Conservation (phyloP, 30 jellyfish, hydroid and myxozoan genomes). For the Cassiopea andromeda region DNA sequence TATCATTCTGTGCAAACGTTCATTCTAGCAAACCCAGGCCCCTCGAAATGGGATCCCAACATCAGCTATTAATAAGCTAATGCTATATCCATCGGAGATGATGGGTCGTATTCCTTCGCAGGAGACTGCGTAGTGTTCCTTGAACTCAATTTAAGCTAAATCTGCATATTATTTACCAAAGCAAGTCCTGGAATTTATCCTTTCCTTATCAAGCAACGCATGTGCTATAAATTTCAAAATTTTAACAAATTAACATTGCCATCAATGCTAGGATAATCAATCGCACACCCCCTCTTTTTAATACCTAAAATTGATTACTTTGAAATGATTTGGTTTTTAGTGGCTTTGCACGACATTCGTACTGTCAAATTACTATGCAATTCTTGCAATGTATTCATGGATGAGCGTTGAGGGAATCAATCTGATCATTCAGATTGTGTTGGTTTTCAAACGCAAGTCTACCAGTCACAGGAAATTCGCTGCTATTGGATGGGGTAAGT, state of each 20-base stretch:
- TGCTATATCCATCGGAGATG: no score
- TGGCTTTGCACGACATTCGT: constrained; percentile 30
- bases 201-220: neutral
- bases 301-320: neutral
- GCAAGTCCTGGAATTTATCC: neutral
- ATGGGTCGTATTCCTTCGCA: no score
- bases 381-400: constrained; percentile 70
- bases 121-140: no score
- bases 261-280: neutral
- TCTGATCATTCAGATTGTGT: constrained; percentile 20
- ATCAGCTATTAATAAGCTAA: no score
- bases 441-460: constrained; percentile 48
- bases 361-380: constrained; percentile 14
- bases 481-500: constrained; percentile 68
- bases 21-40: no score
- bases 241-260: neutral
- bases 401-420: constrained; percentile 69
- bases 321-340: constrained; percentile 14
- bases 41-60: no score
- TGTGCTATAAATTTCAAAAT: neutral
- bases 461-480: constrained; percentile 12
- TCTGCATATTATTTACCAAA: neutral
- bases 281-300: neutral
- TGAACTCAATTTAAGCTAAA: neutral
- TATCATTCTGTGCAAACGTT: neutral